Percentiles rank a stretch among this genome's conserved stretches.
These are phyloP conservation scores for Malacosoma neustria DNA, from an alignment of 2,888 invertebrate genomes.

Conservation along the genomic window DNA sequence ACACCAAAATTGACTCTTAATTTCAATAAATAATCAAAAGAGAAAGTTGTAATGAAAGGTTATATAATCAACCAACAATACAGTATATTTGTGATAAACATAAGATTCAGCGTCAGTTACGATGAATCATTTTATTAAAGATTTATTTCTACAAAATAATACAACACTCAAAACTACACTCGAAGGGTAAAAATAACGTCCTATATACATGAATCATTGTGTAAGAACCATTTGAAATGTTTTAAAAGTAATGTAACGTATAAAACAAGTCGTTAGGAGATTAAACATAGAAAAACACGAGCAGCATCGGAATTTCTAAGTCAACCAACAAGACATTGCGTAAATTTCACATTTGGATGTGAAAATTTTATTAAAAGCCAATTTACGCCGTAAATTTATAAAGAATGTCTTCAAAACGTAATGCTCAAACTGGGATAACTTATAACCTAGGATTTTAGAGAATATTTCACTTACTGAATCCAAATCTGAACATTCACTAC, in stretches of 20 bases:
- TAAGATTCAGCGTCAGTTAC: no score
- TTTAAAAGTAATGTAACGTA: constrained; percentile 19
- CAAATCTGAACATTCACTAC: constrained; percentile 87
- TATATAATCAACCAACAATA: no score
- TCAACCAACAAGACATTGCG: no score
- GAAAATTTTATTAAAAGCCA: constrained; percentile 55
- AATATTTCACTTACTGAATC: constrained; percentile 82
- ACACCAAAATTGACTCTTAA: no score
- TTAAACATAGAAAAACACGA: no score
- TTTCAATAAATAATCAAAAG: constrained; percentile 10
- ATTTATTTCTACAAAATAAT: no score
- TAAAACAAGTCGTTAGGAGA: no score
- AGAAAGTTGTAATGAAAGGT: constrained; percentile 24
- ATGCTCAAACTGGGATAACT: constrained; percentile 21
- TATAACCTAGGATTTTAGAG: constrained; percentile 31
- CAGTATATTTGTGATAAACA: no score
- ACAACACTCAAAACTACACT: no score
- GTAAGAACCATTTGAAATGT: constrained; percentile 14
- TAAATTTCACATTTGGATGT: constrained; percentile 35
- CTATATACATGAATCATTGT: constrained; percentile 19
- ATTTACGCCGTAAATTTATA: constrained; percentile 52
- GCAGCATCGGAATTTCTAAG: no score
- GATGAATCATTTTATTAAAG: no score
- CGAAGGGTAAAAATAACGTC: not conserved
- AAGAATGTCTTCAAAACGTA: constrained; percentile 47